These are phyloP conservation scores for Callipepla californica DNA, from an alignment of 2,113 vertebrate species.

Conservation along the genomic window DNA sequence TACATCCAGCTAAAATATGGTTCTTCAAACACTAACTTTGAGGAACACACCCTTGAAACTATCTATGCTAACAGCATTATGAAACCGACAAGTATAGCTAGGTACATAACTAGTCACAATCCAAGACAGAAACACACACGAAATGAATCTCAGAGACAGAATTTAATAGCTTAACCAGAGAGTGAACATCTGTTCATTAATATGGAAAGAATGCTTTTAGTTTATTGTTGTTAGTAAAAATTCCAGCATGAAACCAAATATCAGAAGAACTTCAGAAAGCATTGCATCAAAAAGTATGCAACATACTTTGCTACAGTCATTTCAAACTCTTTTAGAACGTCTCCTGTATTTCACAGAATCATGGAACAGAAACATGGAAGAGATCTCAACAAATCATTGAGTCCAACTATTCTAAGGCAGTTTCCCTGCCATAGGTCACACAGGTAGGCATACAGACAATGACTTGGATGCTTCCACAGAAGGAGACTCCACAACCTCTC, in stretches of 20 bases:
- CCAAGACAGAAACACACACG: not conserved
- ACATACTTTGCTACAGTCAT: accelerated
- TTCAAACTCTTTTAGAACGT: not conserved
- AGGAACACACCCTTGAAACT: not conserved
- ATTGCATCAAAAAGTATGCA: not conserved
- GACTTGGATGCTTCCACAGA: no score
- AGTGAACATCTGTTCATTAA: not conserved
- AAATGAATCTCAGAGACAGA: not conserved
- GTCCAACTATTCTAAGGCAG: no score
- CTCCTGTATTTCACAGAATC: not conserved
- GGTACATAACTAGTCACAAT: not conserved
- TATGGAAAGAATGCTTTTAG: not conserved
- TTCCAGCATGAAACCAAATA: not conserved
- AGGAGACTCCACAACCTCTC: no score
- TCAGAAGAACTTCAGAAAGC: not conserved
- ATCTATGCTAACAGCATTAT: not conserved
- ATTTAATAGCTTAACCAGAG: not conserved
- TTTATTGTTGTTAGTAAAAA: not conserved
- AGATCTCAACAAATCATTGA: no score
- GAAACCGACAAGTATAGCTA: not conserved
- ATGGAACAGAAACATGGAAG: no score
- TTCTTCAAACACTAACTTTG: not conserved
- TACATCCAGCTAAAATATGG: not conserved
- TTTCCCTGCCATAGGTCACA: no score
- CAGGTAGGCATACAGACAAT: no score